phyloP scores from a whole-genome alignment of 2,888 invertebrate genomes.

The Vesta saturnalis region DNA sequence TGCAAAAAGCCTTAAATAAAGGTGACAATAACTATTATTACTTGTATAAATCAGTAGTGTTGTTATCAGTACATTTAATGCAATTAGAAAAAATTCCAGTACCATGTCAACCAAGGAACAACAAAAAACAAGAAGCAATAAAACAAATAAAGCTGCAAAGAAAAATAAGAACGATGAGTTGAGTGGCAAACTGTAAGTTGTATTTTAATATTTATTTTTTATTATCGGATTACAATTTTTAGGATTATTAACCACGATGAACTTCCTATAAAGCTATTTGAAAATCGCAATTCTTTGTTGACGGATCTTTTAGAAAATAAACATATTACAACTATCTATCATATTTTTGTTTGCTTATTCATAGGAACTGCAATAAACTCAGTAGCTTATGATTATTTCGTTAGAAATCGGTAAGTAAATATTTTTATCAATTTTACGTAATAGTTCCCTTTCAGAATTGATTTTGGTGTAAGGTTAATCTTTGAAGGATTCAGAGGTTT shows the following conservation, averaged over 20 bases:
- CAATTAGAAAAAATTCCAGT: too few relatives aligned
- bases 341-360: constrained; percentile 83
- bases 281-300: constrained; percentile 78
- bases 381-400: constrained; percentile 71
- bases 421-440: background rate
- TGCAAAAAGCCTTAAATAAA: too few relatives aligned
- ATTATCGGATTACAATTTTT: too few relatives aligned
- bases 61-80: too few relatives aligned
- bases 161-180: too few relatives aligned
- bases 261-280: constrained; percentile 61
- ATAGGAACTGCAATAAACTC: constrained; percentile 78
- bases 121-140: too few relatives aligned
- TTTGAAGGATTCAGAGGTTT: constrained; percentile 69
- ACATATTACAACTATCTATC: constrained; percentile 85
- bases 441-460: constrained; percentile 58
- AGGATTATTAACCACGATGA: background rate
- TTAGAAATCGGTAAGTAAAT: background rate
- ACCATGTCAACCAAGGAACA: too few relatives aligned
- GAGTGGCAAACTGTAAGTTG: too few relatives aligned
- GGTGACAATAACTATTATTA: too few relatives aligned
- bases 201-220: too few relatives aligned
- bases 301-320: constrained; percentile 80
- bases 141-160: too few relatives aligned
- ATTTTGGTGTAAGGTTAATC: constrained; percentile 70
- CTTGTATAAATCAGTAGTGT: too few relatives aligned